Evolutionary conservation across 37 sponge, comb jelly and placozoan species (phyloP).

Genomic region (Halichondria panicea): DNA sequence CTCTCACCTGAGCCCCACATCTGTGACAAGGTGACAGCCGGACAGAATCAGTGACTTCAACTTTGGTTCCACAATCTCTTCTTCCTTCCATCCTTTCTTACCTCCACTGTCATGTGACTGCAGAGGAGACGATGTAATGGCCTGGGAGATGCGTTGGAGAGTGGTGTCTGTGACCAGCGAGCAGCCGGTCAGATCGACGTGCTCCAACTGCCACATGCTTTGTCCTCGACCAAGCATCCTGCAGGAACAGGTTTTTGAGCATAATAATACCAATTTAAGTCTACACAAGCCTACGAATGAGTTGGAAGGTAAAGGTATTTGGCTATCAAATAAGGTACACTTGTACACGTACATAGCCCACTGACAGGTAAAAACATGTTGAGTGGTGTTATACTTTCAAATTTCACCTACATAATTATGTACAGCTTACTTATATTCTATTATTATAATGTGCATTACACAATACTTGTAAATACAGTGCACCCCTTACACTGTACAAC

Average conservation of each 20-base stretch:
- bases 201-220: slow-evolving; percentile 33
- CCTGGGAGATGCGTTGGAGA: slow-evolving; percentile 62
- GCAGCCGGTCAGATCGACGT: slow-evolving; percentile 73
- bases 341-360: too few relatives aligned
- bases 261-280: background rate
- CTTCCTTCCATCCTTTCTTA: background rate
- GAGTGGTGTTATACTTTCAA: background rate
- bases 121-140: slow-evolving; percentile 35
- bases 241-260: too few relatives aligned
- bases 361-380: too few relatives aligned
- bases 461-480: background rate
- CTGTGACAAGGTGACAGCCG: slow-evolving; percentile 77
- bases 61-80: background rate
- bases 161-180: slow-evolving; percentile 62
- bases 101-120: background rate
- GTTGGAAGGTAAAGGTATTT: background rate
- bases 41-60: slow-evolving; percentile 67
- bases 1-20: slow-evolving; percentile 70
- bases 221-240: slow-evolving; percentile 7
- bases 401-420: background rate
- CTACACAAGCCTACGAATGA: background rate
- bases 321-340: background rate
- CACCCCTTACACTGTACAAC: background rate
- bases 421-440: background rate
- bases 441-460: background rate